phyloP scores from a whole-genome alignment of 2,888 invertebrate species.

The Ophioninae sp. region DNA sequence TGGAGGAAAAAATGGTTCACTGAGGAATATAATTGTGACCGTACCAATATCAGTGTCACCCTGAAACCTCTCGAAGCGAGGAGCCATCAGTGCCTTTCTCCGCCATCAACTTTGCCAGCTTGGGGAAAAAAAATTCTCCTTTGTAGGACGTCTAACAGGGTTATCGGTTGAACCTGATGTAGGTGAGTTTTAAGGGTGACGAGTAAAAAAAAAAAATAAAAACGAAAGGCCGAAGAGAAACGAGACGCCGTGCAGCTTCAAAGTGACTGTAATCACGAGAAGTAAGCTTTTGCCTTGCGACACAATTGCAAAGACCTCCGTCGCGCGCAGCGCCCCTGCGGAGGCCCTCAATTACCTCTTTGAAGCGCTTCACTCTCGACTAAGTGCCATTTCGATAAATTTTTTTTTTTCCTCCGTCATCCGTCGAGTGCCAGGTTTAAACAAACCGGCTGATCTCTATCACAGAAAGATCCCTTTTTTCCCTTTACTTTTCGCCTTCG shows the following conservation, averaged over 20 bases:
- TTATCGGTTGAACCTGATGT: conserved; percentile 41
- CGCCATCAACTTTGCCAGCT: conserved; percentile 4
- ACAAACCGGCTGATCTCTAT: too few relatives aligned
- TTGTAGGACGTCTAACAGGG: conserved; percentile 58
- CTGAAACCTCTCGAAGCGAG: not conserved
- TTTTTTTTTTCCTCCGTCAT: not conserved
- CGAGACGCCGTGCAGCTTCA: conserved; percentile 22
- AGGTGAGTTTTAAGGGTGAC: conserved; percentile 31
- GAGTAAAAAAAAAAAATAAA: conserved; percentile 23
- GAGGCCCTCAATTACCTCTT: conserved; percentile 12
- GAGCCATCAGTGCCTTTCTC: conserved; percentile 1
- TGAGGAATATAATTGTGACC: too few relatives aligned
- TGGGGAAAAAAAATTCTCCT: conserved; percentile 55
- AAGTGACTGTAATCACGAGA: conserved; percentile 26
- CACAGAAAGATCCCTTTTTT: too few relatives aligned
- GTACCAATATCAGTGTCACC: too few relatives aligned
- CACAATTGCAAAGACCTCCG: not conserved
- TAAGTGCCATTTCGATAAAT: not conserved
- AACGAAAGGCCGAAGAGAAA: too few relatives aligned
- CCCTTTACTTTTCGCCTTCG: too few relatives aligned
- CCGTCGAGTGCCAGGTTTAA: not conserved
- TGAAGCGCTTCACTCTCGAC: not conserved
- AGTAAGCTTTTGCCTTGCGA: conserved; percentile 11
- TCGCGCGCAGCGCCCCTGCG: not conserved
- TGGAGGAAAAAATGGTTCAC: too few relatives aligned